Percentiles rank a stretch among this genome's conserved stretches.
Conservation (phyloP, 1,140 invertebrate genomes). For the Phortica variegata region DNA sequence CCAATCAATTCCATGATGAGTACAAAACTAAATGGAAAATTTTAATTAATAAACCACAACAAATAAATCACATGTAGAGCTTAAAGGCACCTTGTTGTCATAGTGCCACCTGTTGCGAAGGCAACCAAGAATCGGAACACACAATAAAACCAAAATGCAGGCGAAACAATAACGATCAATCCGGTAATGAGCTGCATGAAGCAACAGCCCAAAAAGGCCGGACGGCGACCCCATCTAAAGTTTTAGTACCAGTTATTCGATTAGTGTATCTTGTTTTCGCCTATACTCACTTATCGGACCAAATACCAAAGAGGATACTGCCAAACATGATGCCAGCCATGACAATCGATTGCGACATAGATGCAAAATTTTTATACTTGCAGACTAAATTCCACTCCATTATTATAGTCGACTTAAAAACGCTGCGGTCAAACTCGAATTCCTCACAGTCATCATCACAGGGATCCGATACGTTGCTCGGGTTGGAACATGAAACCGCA, state of each 20-base stretch:
- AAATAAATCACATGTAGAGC: not conserved
- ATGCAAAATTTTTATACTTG: conserved; percentile 63
- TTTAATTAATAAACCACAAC: conserved; percentile 22
- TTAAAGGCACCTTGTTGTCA: conserved; percentile 65
- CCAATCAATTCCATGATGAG: conserved; percentile 75
- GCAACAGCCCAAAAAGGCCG: conserved; percentile 66
- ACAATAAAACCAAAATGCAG: conserved; percentile 70
- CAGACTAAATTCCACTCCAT: conserved; percentile 78
- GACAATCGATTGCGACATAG: conserved; percentile 71
- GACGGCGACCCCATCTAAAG: conserved; percentile 68
- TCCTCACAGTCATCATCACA: conserved; percentile 60
- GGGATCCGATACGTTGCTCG: conserved; percentile 50
- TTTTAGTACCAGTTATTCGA: not conserved
- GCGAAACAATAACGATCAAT: conserved; percentile 65
- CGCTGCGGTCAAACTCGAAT: conserved; percentile 63
- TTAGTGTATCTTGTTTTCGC: not conserved
- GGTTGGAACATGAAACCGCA: conserved; percentile 56
- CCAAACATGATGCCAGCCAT: conserved; percentile 75
- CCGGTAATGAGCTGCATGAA: conserved; percentile 67
- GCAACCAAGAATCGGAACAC: conserved; percentile 70
- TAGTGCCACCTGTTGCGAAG: conserved; percentile 71
- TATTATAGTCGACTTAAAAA: conserved; percentile 71
- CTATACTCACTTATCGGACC: conserved; percentile 68
- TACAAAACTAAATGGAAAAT: conserved; percentile 65
- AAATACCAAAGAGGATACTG: conserved; percentile 71